Conservation (phyloP, 2,888 invertebrate species). For the Alcis repandata region DNA sequence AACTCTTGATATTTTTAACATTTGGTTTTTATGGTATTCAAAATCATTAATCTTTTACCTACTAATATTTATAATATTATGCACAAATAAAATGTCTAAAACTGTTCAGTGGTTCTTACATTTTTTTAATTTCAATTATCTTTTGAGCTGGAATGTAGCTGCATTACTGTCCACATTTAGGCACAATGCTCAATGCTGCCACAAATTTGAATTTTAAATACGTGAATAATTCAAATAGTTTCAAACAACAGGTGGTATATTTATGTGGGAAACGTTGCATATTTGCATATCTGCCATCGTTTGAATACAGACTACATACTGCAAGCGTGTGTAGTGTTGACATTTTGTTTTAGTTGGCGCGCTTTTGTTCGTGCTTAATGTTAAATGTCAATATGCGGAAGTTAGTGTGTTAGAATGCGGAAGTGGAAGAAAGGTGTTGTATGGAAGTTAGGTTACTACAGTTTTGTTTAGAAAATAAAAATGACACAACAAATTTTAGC, state of each 20-base stretch:
- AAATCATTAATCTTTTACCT: no score
- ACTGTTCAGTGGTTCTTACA: no score
- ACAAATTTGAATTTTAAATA: constrained; percentile 60
- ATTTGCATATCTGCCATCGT: constrained; percentile 62
- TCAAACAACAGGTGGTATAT: constrained; percentile 73
- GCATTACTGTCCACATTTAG: constrained; percentile 4
- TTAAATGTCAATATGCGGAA: no score
- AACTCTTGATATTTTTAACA: no score
- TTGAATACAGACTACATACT: constrained; percentile 16
- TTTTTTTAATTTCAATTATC: not conserved
- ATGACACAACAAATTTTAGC: no score
- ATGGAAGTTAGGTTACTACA: no score
- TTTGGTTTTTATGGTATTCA: no score
- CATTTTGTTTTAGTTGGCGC: constrained; percentile 13
- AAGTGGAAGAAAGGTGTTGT: no score
- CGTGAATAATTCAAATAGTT: constrained; percentile 51
- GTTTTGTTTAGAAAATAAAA: no score
- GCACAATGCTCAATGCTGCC: constrained; percentile 53
- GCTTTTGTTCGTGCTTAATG: constrained; percentile 5
- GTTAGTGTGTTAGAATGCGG: not conserved
- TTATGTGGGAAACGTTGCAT: constrained; percentile 72
- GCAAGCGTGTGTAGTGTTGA: constrained; percentile 27
- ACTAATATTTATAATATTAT: no score
- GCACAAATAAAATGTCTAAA: no score
- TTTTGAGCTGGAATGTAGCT: not conserved